Evolutionary conservation across 2,113 vertebrate species (phyloP).

Genomic region (Alectura lathami): DNA sequence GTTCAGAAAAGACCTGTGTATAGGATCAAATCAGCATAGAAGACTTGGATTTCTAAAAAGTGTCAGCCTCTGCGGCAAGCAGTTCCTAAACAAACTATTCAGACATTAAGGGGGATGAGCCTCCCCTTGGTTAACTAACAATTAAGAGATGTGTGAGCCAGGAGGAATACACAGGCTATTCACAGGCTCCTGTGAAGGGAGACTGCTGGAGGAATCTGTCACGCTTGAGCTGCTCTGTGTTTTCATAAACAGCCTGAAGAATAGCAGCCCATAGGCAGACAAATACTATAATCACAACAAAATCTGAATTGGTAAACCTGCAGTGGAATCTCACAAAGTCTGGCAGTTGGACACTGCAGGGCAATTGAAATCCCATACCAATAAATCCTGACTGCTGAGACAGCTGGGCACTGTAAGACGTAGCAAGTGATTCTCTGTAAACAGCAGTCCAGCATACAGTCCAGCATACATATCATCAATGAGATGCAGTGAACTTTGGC

Average conservation of each 20-base stretch:
- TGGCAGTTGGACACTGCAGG: neutral
- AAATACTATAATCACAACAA: neutral
- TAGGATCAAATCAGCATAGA: neutral
- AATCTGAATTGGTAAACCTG: neutral
- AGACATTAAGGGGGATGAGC: neutral
- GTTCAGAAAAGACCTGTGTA: neutral
- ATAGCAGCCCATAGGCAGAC: neutral
- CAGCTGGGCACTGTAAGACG: too few species aligned
- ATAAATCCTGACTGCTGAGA: neutral
- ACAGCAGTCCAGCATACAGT: accelerated
- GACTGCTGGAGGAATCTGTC: neutral
- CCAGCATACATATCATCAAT: too few species aligned
- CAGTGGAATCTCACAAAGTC: too few species aligned
- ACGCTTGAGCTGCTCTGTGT: neutral
- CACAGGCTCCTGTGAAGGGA: too few species aligned
- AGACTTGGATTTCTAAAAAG: neutral
- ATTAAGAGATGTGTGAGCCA: neutral
- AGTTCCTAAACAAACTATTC: neutral
- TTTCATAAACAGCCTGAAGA: neutral
- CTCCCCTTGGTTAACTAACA: neutral
- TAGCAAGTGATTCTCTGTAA: neutral
- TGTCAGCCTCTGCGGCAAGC: neutral
- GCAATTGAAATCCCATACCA: neutral
- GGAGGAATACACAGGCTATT: neutral
- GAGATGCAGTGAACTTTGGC: neutral